Evolutionary conservation across 2,888 invertebrate genomes (phyloP), one percentile per base, ranked within the genome.

Genomic region (Xanthorhoe designata): DNA sequence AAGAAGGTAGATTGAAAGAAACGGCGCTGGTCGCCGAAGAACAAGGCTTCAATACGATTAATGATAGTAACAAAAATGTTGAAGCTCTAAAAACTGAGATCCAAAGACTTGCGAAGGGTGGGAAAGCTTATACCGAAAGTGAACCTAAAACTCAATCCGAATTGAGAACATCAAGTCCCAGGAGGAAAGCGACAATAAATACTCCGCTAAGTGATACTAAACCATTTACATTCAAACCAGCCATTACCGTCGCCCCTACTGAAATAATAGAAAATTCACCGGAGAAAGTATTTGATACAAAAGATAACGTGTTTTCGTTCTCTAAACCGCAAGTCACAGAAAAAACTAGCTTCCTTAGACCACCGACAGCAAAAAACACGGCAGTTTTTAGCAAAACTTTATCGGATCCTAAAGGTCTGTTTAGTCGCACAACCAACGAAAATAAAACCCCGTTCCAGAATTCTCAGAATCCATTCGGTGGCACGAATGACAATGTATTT

Each of bases 1-100:
- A 88, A 1, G 93, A 95, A 70, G 97, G 97, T 0, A 95, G 92
- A 81, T 90, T 98, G 8, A 95, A 95, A 76, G 86, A 86, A 68
- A 79, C 86, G 8, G 91, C 94, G 1, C 87, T 95, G 78, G 75
- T 87, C 19, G 94, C 94, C 35, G 91, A 91, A 75, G 94, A 95
- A 78, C 94, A 92, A 72, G 89, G 88, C 1, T 94, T 91, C 71
- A 84, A 88, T 70, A 93, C 94, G 7, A 72, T 75, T 1, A 93
- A 93, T 72, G 93, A 93, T 70, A 92, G 89, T 64, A 89, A 90
- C 70, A 92, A 91, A 79, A 85, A 90, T 74, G 72, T 92, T 32
- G 71, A 77, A 64, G 71, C 74, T 47, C 78, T 93, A 42, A 91
- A 88, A 79, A 67, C 80, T 1, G 92, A 92, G 72, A 81, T 92